phyloP scores from a whole-genome alignment of 2,797 vertebrate species.

The Vespertilio murinus region DNA sequence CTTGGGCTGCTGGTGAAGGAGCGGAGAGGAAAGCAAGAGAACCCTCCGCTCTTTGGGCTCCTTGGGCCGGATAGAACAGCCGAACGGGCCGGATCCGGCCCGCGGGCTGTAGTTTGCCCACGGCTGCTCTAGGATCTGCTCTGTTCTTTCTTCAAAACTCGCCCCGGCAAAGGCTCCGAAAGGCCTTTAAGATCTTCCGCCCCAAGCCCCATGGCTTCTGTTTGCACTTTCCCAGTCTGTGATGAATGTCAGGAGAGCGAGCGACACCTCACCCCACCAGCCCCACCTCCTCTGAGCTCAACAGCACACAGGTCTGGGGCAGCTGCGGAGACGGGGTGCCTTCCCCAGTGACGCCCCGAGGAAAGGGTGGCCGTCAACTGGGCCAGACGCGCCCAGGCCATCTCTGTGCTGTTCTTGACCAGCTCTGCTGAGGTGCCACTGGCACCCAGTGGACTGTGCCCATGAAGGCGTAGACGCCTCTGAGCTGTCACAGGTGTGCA shows the following conservation, averaged over 20 bases:
- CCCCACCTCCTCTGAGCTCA: neutral
- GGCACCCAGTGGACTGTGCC: neutral
- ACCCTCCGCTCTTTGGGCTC: no score
- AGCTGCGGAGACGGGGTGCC: neutral
- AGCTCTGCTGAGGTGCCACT: neutral
- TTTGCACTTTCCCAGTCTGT: neutral
- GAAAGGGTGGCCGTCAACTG: neutral
- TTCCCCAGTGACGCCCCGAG: neutral
- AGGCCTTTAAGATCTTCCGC: neutral
- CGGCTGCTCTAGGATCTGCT: no score
- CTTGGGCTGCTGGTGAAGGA: no score
- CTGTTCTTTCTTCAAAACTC: neutral
- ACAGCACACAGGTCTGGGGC: neutral
- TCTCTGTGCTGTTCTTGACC: neutral
- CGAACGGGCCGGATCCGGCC: no score
- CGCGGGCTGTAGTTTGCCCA: no score
- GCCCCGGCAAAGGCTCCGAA: neutral
- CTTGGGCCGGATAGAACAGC: no score
- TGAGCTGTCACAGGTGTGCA: neutral
- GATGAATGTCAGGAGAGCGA: neutral
- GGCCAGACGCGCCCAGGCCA: neutral
- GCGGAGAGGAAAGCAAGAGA: no score
- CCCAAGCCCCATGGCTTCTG: neutral
- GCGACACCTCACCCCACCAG: no score
- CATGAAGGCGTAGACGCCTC: neutral